Evolutionary conservation across 2,113 vertebrate genomes (phyloP).

Genomic region (Sorex fumeus): DNA sequence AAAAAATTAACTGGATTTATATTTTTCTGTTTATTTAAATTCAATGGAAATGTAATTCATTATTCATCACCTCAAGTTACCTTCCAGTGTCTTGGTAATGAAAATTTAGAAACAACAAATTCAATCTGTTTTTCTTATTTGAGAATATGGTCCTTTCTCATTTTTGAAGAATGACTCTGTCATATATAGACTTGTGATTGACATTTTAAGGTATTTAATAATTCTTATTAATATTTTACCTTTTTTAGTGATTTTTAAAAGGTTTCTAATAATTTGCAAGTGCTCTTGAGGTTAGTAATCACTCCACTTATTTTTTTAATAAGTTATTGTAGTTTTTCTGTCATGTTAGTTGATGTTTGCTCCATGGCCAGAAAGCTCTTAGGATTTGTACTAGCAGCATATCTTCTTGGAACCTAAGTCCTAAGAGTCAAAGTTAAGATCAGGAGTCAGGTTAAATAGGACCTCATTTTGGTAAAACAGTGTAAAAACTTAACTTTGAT

Average conservation of each 20-base stretch:
- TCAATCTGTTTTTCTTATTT: too few relatives aligned
- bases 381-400: conserved; percentile 60
- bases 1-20: too few relatives aligned
- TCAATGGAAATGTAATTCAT: too few relatives aligned
- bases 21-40: too few relatives aligned
- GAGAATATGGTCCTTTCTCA: too few relatives aligned
- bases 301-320: neutral
- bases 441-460: conserved; percentile 52
- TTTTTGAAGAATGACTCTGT: too few relatives aligned
- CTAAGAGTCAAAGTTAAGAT: conserved; percentile 1
- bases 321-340: neutral
- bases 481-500: conserved; percentile 45
- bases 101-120: too few relatives aligned
- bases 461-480: neutral
- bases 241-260: neutral
- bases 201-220: neutral
- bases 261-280: neutral
- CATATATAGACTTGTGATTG: too few relatives aligned
- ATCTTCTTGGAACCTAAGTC: conserved; percentile 17
- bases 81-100: too few relatives aligned
- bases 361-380: too few relatives aligned
- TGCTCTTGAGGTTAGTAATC: neutral
- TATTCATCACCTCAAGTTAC: too few relatives aligned
- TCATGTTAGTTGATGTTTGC: neutral
- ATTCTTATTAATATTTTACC: neutral